phyloP scores from a whole-genome alignment of 2,888 invertebrate species.

The Nematopogon swammerdamellus region DNA sequence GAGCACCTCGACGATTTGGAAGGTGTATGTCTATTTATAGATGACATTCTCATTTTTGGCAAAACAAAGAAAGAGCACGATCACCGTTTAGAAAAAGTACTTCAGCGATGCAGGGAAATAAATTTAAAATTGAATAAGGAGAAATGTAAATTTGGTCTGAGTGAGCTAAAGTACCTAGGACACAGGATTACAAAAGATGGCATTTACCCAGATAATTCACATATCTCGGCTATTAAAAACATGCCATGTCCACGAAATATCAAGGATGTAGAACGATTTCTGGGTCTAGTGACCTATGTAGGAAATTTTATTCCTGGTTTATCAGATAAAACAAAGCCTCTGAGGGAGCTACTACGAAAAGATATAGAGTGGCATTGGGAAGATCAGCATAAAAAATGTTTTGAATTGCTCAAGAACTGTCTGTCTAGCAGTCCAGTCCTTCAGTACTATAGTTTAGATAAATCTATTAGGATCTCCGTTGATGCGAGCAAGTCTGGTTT shows the following conservation, averaged over 20 bases:
- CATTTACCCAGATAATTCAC: slow-evolving; percentile 8
- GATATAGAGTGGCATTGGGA: slow-evolving; percentile 9
- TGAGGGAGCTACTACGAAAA: slow-evolving; percentile 9
- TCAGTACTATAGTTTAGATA: too few species aligned
- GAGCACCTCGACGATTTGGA: slow-evolving; percentile 12
- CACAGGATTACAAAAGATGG: too few species aligned
- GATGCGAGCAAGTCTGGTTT: too few species aligned
- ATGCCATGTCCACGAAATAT: too few species aligned
- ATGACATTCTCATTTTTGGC: slow-evolving; percentile 10
- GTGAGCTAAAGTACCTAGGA: slow-evolving; percentile 7
- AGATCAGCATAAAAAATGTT: neutral
- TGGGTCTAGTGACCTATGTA: slow-evolving; percentile 11
- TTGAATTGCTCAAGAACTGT: too few species aligned
- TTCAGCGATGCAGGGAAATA: neutral
- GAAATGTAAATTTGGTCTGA: slow-evolving; percentile 7
- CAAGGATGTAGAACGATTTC: too few species aligned
- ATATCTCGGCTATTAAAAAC: slow-evolving; percentile 6
- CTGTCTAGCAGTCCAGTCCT: too few species aligned
- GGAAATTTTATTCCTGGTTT: slow-evolving; percentile 10
- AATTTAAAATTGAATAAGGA: slow-evolving; percentile 7
- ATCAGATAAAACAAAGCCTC: slow-evolving; percentile 6
- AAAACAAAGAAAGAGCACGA: slow-evolving; percentile 4
- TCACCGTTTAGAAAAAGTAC: too few species aligned
- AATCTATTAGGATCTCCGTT: too few species aligned
- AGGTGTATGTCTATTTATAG: slow-evolving; percentile 11